Base-by-base conservation (phyloP, 1,140 invertebrate genomes). In the Argopecten irradians region DNA sequence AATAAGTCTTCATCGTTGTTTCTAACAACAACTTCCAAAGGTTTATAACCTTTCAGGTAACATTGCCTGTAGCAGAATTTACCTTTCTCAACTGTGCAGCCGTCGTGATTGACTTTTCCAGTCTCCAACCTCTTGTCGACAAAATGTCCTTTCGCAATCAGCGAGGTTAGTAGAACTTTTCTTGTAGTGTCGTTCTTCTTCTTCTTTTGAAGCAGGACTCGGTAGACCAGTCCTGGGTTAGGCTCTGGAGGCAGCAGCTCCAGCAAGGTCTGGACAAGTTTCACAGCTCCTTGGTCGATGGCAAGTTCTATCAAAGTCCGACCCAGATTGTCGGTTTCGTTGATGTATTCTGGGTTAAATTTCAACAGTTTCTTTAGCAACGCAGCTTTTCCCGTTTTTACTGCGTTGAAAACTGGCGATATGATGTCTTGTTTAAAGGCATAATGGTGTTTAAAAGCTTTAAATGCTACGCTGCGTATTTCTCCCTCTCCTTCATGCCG, bases 271-370 rank as follows among this genome's bases (percentile, higher is more conserved):
- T 90, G 87, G 11, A 90, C 87, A 19, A 88, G 16, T 87, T 86
- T 90, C 83, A 90, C 86, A 1, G 87, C 88, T 46, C 33, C 71
- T 34, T 83, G 39, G 14, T 90, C 87, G 32, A 90, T 34, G 35
- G 89, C 89, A 36, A 88, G 88, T 14, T 88, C n/a, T 19, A 90
- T 14, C 34, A 86, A 34, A 41, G 35, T 87, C 14, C 87, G 82
- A 36, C 82, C 82, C 19, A 84, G 34, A 9, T 71, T 84, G 33
- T 90, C 89, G 0, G 22, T n/a, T 14, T 35, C 41, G 7, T 84
- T 84, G 5, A 82, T 71, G 16, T 43, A 41, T 34, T 11, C 55
- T 19, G 36, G 41, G n/a, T 88, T 39, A 84, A 86, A 82, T 32
- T 86, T 85, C 3, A 46, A 7, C 34, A 90, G 34, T 84, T 90